Conservation (phyloP, 2,113 vertebrate genomes). For the Mormyrus lacerda region DNA sequence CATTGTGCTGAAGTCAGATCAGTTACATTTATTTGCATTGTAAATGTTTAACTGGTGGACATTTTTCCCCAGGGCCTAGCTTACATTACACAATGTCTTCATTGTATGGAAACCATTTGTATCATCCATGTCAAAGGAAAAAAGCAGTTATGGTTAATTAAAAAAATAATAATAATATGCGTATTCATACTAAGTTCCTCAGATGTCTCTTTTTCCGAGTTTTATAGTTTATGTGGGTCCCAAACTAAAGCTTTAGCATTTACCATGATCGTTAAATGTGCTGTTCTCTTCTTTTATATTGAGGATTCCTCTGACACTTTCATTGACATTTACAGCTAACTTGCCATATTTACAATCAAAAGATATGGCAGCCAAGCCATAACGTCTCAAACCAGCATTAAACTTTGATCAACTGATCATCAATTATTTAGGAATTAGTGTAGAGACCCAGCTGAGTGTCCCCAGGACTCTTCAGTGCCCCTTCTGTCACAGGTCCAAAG, state of each 20-base stretch:
- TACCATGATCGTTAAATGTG: background rate
- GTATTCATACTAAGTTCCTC: background rate
- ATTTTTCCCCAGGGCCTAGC: background rate
- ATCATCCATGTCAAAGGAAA: background rate
- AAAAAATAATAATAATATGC: background rate
- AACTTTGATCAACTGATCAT: conserved; percentile 69
- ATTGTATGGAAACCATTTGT: background rate
- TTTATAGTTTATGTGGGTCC: background rate
- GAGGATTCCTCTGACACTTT: conserved; percentile 9
- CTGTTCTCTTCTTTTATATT: background rate
- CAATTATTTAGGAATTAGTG: conserved; percentile 71
- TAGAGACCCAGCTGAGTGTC: conserved; percentile 62
- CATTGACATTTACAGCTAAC: conserved; percentile 55
- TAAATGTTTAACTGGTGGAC: conserved; percentile 5
- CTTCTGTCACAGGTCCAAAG: background rate
- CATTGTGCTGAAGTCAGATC: conserved; percentile 7
- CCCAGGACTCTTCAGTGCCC: conserved; percentile 54
- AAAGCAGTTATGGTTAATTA: background rate
- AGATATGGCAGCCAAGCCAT: conserved; percentile 61
- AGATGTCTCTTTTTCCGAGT: background rate
- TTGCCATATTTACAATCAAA: conserved; percentile 56
- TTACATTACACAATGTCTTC: background rate
- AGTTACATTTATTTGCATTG: conserved; percentile 18
- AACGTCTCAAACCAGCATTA: conserved; percentile 65
- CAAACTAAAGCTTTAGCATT: background rate